These are phyloP conservation scores for Kryptolebias ocellatus DNA, from an alignment of 2,797 vertebrate genomes.

Conservation along the genomic window DNA sequence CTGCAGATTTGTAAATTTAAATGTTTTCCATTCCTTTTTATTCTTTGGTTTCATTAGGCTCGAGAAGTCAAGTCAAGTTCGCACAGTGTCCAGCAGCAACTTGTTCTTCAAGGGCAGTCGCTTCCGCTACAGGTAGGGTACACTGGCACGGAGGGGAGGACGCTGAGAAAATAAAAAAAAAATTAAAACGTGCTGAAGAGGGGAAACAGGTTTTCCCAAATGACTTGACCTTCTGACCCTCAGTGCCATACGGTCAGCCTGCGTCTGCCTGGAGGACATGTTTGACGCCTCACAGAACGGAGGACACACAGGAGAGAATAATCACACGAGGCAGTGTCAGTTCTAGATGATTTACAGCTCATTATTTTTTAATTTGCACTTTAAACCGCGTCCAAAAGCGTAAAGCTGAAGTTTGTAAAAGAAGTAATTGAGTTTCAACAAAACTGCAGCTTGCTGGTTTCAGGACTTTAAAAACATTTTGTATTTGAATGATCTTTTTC, in stretches of 20 bases:
- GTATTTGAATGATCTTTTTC: too few relatives aligned
- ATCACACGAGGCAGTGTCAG: slow-evolving; percentile 21
- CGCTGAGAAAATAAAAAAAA: slow-evolving; percentile 49
- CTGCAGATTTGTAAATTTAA: not conserved
- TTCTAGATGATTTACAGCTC: not conserved
- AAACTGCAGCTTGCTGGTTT: too few relatives aligned
- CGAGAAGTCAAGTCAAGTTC: slow-evolving; percentile 97
- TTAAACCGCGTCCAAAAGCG: too few relatives aligned
- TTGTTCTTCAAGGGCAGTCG: slow-evolving; percentile 98
- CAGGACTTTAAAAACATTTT: too few relatives aligned
- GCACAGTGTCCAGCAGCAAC: slow-evolving; percentile 97
- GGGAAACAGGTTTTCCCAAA: slow-evolving; percentile 45
- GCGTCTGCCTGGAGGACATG: slow-evolving; percentile 30
- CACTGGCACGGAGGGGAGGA: slow-evolving; percentile 46
- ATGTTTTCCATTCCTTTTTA: not conserved
- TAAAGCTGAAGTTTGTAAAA: too few relatives aligned
- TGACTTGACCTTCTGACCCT: slow-evolving; percentile 48
- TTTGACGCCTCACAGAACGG: slow-evolving; percentile 42
- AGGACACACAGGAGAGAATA: slow-evolving; percentile 38
- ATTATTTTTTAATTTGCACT: not conserved
- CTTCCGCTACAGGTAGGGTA: slow-evolving; percentile 93
- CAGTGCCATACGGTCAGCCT: slow-evolving; percentile 49
- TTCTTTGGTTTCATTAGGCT: slow-evolving; percentile 76
- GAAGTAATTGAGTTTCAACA: too few relatives aligned
- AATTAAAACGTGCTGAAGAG: slow-evolving; percentile 35